Percentiles rank a stretch among this genome's conserved stretches.
These are phyloP conservation scores for Drosophila orosa DNA, from an alignment of 1,140 invertebrate genomes.

Conservation along the genomic window DNA sequence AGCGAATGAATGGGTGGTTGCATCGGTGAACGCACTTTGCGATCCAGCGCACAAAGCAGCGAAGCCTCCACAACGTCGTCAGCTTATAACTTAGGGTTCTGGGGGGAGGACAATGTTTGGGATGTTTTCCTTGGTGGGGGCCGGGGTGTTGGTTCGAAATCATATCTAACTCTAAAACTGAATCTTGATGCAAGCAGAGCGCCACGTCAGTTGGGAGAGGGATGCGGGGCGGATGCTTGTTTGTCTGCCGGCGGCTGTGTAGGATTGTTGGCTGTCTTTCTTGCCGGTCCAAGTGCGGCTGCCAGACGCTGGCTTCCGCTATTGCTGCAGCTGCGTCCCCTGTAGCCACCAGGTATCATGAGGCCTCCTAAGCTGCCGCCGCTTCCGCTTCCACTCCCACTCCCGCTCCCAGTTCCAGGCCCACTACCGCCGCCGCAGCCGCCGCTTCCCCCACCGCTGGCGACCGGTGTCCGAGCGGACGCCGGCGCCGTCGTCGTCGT, in stretches of 20 bases:
- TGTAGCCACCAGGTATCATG: conserved; percentile 37
- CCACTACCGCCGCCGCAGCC: conserved; percentile 44
- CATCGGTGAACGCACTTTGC: conserved; percentile 44
- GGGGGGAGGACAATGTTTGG: conserved; percentile 12
- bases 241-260: conserved; percentile 21
- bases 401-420: conserved; percentile 21
- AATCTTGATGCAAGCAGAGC: conserved; percentile 55
- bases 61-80: conserved; percentile 59
- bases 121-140: conserved; percentile 14
- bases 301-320: conserved; percentile 33
- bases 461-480: conserved; percentile 42
- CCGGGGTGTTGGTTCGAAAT: conserved; percentile 23
- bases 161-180: conserved; percentile 51
- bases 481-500: conserved; percentile 46
- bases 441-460: conserved; percentile 32
- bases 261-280: conserved; percentile 22
- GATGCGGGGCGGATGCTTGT: conserved; percentile 10
- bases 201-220: conserved; percentile 49
- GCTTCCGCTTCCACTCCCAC: conserved; percentile 17
- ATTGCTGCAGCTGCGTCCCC: conserved; percentile 60
- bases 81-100: conserved; percentile 61
- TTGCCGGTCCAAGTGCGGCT: conserved; percentile 22
- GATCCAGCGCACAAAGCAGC: conserved; percentile 66
- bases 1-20: conserved; percentile 36
- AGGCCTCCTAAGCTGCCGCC: conserved; percentile 14